Percentiles rank a stretch among this genome's conserved stretches.
Conservation (phyloP, 2,888 invertebrate genomes). For the Microdon myrmicae region DNA sequence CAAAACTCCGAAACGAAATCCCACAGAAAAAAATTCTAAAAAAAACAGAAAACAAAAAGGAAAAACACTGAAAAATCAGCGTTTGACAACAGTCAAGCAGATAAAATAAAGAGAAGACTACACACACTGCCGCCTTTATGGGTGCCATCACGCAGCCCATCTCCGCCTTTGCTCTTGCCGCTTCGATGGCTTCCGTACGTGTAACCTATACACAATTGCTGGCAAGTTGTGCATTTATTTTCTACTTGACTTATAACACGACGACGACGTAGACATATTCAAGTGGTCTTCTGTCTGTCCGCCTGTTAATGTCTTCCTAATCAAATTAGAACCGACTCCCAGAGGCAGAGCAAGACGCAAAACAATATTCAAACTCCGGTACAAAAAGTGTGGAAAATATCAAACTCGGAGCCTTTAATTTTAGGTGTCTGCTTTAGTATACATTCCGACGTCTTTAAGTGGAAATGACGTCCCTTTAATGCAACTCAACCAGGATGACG, state of each 20-base stretch:
- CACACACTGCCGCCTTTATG: slow-evolving; percentile 55
- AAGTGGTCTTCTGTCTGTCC: slow-evolving; percentile 48
- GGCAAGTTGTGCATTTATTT: slow-evolving; percentile 18
- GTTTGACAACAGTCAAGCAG: slow-evolving; percentile 32
- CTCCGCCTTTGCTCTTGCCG: slow-evolving; percentile 27
- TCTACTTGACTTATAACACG: slow-evolving; percentile 43
- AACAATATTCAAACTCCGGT: slow-evolving; percentile 15
- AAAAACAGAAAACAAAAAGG: slow-evolving; percentile 8
- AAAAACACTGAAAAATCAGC: slow-evolving; percentile 3
- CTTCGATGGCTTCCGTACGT: slow-evolving; percentile 41
- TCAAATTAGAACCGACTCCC: slow-evolving; percentile 49
- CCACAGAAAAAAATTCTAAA: slow-evolving; percentile 8
- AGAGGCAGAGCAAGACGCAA: slow-evolving; percentile 31
- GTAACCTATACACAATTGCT: slow-evolving; percentile 36
- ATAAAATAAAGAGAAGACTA: no score
- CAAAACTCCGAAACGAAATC: slow-evolving; percentile 7
- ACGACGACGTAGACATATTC: slow-evolving; percentile 48
- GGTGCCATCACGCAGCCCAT: slow-evolving; percentile 32
- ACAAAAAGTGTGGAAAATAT: slow-evolving; percentile 37
- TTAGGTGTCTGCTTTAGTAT: slow-evolving; percentile 50
- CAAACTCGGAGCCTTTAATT: slow-evolving; percentile 48
- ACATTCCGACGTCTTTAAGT: slow-evolving; percentile 61
- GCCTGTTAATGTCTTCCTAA: slow-evolving; percentile 52
- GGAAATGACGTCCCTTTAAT: slow-evolving; percentile 64
- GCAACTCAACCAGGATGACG: slow-evolving; percentile 42